Base-by-base conservation (phyloP, 2,888 invertebrate genomes). In the Pterobdella sp. region DNA sequence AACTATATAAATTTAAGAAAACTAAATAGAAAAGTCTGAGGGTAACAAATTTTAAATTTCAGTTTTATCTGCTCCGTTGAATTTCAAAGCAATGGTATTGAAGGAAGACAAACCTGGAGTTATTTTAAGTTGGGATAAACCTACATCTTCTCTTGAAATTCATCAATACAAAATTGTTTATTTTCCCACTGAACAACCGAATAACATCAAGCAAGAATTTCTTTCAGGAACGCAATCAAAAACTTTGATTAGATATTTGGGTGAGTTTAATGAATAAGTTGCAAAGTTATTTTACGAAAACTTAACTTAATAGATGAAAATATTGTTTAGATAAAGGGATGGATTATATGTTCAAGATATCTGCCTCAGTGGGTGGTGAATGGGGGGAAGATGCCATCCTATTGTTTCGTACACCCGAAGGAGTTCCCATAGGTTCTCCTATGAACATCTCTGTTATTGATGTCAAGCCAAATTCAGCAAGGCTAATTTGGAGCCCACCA, bases 401-500 rank as follows among this genome's bases (percentile, higher is more conserved):
- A n/a, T 22, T 56, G 60, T 4, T n/a, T 18, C 60, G 26, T 26
- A 56, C 60, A 26, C 14, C 60, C 7, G 60, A 56, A n/a, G 29
- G 60, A 70, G 71, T 49, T 4, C 74, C 74, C 56, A 35, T 69
- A 35, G 74, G 74, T 18, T 63, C 74, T 26, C 74, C 74, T 7
- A 31, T 74, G 64, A 74, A 74, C 37, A 64, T 74, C 22, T 56
- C 74, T 14, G 66, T 34, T 2, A 32, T 49, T 3, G 66, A 70
- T 1, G 64, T 74, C 42, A 71, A 60, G 10, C 64, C 74, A 18
- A 64, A 70, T 26, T 32, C 65, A n/a, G 68, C 64, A 52, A 70
- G 26, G 64, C 66, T 74, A 36, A 34, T 22, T 14, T 74, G 74
- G 74, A 67, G n/a, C 26, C 74, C 74, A 26, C 74, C 74, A 14